A percentile compares a stretch with the other conserved stretches of the same genome.
Evolutionary conservation across 2,888 invertebrate species (phyloP).

Genomic region (Coremacera marginata): DNA sequence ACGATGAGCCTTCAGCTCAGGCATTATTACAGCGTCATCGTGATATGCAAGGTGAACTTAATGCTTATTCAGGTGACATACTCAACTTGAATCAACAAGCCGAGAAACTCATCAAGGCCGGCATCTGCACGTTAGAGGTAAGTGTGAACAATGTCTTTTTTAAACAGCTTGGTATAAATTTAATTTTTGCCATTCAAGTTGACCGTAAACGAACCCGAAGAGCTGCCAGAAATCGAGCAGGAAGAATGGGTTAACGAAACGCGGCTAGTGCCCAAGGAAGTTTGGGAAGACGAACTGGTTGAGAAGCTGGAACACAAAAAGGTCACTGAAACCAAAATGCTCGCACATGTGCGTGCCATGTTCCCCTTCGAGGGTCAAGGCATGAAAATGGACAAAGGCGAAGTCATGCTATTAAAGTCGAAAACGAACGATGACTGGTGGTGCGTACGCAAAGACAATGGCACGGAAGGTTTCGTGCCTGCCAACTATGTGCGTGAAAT

Average conservation of each 20-base stretch:
- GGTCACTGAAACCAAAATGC: conserved; percentile 86
- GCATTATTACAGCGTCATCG: conserved; percentile 89
- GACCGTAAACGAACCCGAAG: conserved; percentile 74
- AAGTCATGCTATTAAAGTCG: conserved; percentile 89
- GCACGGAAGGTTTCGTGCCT: conserved; percentile 96
- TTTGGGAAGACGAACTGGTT: conserved; percentile 92
- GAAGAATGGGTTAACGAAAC: conserved; percentile 85
- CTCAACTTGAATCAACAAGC: conserved; percentile 85
- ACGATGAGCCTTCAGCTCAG: conserved; percentile 91
- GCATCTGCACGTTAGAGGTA: conserved; percentile 73
- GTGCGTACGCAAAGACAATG: conserved; percentile 94
- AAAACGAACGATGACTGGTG: conserved; percentile 99
- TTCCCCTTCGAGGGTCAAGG: conserved; percentile 95
- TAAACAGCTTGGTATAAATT: background rate
- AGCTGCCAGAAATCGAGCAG: conserved; percentile 73
- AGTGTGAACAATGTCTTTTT: background rate
- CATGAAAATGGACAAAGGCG: conserved; percentile 91
- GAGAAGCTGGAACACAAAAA: conserved; percentile 87
- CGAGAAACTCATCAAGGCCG: conserved; percentile 79
- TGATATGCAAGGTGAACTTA: conserved; percentile 88
- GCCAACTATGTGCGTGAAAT: conserved; percentile 96
- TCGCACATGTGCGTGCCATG: conserved; percentile 88
- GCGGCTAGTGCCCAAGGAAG: conserved; percentile 88
- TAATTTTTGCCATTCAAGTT: conserved; percentile 43
- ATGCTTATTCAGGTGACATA: conserved; percentile 90